Percentiles rank a stretch among this genome's conserved stretches.
Evolutionary conservation across 2,113 vertebrate species (phyloP).

Genomic region (Quiscalus mexicanus): DNA sequence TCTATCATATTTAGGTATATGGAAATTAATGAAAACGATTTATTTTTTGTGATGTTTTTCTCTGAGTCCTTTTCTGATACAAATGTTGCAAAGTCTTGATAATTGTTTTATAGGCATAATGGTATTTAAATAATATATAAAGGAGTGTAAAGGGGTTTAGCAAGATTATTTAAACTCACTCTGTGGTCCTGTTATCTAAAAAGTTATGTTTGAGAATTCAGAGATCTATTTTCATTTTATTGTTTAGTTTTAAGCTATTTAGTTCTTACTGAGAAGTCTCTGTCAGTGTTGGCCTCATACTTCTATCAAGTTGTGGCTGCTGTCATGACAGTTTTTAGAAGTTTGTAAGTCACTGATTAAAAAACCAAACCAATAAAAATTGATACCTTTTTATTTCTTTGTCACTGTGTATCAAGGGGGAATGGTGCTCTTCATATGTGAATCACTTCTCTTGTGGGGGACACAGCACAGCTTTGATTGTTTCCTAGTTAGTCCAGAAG

Average conservation of each 20-base stretch:
- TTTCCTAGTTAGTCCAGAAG: neutral
- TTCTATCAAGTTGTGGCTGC: neutral
- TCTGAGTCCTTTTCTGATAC: neutral
- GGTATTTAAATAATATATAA: neutral
- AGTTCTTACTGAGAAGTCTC: neutral
- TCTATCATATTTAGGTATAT: neutral
- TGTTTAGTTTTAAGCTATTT: neutral
- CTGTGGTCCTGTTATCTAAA: neutral
- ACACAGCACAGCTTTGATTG: neutral
- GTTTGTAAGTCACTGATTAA: neutral
- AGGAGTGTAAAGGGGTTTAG: neutral
- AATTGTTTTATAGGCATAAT: neutral
- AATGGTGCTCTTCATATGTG: neutral
- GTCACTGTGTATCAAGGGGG: neutral
- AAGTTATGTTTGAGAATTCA: neutral
- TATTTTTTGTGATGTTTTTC: neutral
- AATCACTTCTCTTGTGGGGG: neutral
- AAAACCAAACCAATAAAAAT: accelerated
- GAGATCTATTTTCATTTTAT: neutral
- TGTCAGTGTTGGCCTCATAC: neutral
- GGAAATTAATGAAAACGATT: neutral
- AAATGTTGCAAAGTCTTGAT: neutral
- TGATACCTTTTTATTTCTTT: neutral
- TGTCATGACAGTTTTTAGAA: neutral
- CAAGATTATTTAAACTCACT: neutral